Evolutionary conservation across 2,888 invertebrate genomes (phyloP).

Genomic region (Cynaeus angustus): DNA sequence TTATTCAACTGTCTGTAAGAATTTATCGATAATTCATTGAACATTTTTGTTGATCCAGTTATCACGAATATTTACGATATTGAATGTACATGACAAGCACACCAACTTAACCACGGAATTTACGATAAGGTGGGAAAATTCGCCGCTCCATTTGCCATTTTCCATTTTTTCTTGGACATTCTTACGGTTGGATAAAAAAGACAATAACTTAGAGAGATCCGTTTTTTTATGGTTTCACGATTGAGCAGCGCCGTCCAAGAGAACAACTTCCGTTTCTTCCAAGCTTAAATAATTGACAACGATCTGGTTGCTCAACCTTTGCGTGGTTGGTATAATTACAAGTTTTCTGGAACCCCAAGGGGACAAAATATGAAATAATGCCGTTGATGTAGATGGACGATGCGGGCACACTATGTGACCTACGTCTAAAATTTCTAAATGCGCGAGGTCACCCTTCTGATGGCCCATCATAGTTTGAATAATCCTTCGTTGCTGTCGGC

Average conservation of each 20-base stretch:
- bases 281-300: slow-evolving; percentile 2
- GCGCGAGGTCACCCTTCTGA: slow-evolving; percentile 31
- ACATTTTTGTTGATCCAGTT: not conserved
- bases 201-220: slow-evolving; percentile 8
- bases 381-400: slow-evolving; percentile 17
- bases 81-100: not conserved
- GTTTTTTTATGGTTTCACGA: slow-evolving; percentile 11
- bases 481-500: slow-evolving; percentile 46
- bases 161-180: slow-evolving; percentile 8
- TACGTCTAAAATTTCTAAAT: slow-evolving; percentile 29
- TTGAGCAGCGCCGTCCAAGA: slow-evolving; percentile 5
- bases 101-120: not conserved
- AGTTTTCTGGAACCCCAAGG: slow-evolving; percentile 11
- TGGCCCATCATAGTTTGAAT: slow-evolving; percentile 28
- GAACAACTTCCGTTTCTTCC: slow-evolving; percentile 8
- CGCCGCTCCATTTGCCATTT: slow-evolving; percentile 1
- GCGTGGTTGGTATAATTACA: slow-evolving; percentile 54
- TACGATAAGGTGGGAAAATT: slow-evolving; percentile 10
- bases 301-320: slow-evolving; percentile 36
- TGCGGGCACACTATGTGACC: slow-evolving; percentile 24
- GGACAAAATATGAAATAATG: slow-evolving; percentile 17
- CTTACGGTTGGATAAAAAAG: slow-evolving; percentile 1
- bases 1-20: not conserved
- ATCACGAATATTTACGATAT: slow-evolving; percentile 9
- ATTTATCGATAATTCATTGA: not conserved